A percentile compares a stretch with the other conserved stretches of the same genome.
These are phyloP conservation scores for Dendroctonus ponderosae DNA, from an alignment of 1,140 invertebrate species.

Conservation along the genomic window DNA sequence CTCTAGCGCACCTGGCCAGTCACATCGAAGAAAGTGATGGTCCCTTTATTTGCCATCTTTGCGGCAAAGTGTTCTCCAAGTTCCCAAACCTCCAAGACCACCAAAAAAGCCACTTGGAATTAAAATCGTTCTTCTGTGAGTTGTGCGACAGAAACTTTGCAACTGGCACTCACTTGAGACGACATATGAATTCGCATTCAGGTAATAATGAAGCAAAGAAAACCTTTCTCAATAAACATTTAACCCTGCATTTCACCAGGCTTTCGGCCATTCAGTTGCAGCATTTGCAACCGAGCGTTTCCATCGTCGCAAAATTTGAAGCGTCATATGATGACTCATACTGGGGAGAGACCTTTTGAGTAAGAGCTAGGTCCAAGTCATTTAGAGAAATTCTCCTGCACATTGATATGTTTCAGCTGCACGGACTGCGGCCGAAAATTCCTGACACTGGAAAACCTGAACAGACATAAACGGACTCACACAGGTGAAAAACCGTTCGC, in stretches of 20 bases:
- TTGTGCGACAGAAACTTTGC: conserved; percentile 67
- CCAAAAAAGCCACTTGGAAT: conserved; percentile 62
- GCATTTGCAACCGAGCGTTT: conserved; percentile 41
- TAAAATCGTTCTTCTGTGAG: conserved; percentile 75
- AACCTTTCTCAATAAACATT: no score
- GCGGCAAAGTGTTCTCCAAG: conserved; percentile 41
- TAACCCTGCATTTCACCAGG: conserved; percentile 29
- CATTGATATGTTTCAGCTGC: conserved; percentile 24
- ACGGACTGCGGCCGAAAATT: conserved; percentile 48
- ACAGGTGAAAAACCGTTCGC: conserved; percentile 63
- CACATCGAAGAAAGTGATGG: conserved; percentile 34
- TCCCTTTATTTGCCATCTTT: conserved; percentile 40
- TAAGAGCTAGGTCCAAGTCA: conserved; percentile 50
- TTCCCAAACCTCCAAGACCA: conserved; percentile 40
- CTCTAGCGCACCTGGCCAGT: conserved; percentile 37
- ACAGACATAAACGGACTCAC: conserved; percentile 63
- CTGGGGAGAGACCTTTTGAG: conserved; percentile 63
- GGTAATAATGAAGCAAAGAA: conserved; percentile 18
- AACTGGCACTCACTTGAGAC: conserved; percentile 38
- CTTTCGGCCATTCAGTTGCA: conserved; percentile 40
- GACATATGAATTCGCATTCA: conserved; percentile 45
- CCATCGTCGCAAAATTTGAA: conserved; percentile 43
- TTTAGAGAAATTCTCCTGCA: background rate
- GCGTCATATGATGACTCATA: conserved; percentile 80
- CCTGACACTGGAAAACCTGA: conserved; percentile 53